Evolutionary conservation across 2,888 invertebrate species (phyloP).

Genomic region (Cheilosia vulpina): DNA sequence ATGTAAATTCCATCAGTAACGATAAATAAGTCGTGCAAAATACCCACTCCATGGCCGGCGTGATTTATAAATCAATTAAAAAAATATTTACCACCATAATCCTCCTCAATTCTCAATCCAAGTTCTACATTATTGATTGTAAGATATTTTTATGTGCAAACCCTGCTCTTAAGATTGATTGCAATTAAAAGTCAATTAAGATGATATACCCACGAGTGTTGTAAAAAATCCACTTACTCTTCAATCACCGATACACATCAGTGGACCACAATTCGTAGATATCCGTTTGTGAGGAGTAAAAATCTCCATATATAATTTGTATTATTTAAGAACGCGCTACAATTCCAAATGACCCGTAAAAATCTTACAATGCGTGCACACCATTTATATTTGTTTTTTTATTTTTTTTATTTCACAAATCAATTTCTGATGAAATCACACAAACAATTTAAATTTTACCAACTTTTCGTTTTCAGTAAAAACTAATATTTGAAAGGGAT

Average conservation of each 20-base stretch:
- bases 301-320: constrained; percentile 31
- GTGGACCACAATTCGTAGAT: constrained; percentile 47
- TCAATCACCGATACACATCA: constrained; percentile 30
- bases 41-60: too few relatives aligned
- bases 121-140: too few relatives aligned
- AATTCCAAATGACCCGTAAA: constrained; percentile 22
- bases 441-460: neutral
- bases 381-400: neutral
- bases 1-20: too few relatives aligned
- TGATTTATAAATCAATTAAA: too few relatives aligned
- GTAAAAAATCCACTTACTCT: constrained; percentile 16
- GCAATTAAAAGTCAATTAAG: too few relatives aligned
- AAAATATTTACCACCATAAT: too few relatives aligned
- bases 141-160: too few relatives aligned
- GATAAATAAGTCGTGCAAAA: too few relatives aligned
- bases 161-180: too few relatives aligned
- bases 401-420: neutral
- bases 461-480: neutral
- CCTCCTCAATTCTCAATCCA: too few relatives aligned
- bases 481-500: constrained; percentile 1
- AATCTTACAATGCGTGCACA: constrained; percentile 8
- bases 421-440: neutral
- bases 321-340: constrained; percentile 5
- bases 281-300: constrained; percentile 58
- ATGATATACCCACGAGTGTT: too few relatives aligned